Evolutionary conservation across 2,888 invertebrate genomes (phyloP), one percentile per base, ranked within the genome.

Genomic region (Leucophenga maculata): DNA sequence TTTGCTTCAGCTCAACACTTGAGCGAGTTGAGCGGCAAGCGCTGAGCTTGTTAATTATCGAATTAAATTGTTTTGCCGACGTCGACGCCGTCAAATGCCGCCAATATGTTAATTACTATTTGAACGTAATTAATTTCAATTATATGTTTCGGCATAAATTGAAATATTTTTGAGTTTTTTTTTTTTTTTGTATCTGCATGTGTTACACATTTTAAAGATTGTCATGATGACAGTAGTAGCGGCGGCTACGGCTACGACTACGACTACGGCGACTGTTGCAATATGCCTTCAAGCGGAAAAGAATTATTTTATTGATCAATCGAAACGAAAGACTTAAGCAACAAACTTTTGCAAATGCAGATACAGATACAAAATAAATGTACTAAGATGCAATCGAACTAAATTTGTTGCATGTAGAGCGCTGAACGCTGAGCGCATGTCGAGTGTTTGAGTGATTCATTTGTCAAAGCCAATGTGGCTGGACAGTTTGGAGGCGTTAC

Each of bases 271-370:
- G 8, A 52, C 54, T 14, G 13, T 57, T 57, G 57, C 57, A 57
- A 32, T 18, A 57, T 57, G 14, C 26, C 18, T 20, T 20, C 31
- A 20, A 22, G 57, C 14, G n/a, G 11, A 39, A 39, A 39, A 39
- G 39, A 39, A 39, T 39, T 39, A 39, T 39, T 39, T 39, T 32
- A 11, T 60, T 32, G 11, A 32, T 50, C n/a, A 50, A 50, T 46
- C 64, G 16, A 50, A 71, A 74, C 78, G 72, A 79, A 78, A 74
- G 81, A 74, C 79, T 80, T 78, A 65, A 72, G 78, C 80, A 79
- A 80, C 79, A 78, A 79, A 79, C 79, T 79, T 78, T 77, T 79
- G 69, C 68, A 71, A 67, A 69, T 75, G 77, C 74, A 77, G n/a
- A n/a, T n/a, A n/a, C 71, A 72, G 67, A 72, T 26, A 26, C 26